These are phyloP conservation scores for Altica lythri DNA, from an alignment of 2,888 invertebrate species.

Conservation along the genomic window DNA sequence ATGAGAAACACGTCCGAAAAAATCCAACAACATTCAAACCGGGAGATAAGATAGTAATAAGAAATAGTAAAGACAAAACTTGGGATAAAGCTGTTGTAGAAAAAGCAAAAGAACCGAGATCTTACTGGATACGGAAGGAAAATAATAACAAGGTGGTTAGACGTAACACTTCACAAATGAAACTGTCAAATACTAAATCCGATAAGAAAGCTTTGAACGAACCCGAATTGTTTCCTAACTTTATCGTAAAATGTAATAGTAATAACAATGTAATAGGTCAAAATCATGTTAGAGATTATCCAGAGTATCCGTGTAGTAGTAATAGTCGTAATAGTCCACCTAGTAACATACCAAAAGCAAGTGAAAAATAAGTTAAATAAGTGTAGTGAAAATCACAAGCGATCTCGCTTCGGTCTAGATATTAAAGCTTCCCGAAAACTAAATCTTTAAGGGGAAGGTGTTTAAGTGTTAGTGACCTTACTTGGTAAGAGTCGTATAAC, in stretches of 20 bases:
- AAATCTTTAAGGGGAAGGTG: background rate
- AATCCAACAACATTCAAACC: constrained; percentile 9
- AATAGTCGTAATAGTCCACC: background rate
- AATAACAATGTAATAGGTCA: no score
- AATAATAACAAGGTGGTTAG: background rate
- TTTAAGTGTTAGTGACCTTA: no score
- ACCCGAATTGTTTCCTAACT: background rate
- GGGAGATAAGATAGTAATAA: constrained; percentile 32
- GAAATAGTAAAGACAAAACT: constrained; percentile 26
- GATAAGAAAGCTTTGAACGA: background rate
- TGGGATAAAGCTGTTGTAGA: constrained; percentile 35
- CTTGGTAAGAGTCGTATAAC: no score
- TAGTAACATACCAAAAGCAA: no score
- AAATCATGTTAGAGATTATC: background rate
- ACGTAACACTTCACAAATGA: background rate
- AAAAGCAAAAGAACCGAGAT: constrained; percentile 5
- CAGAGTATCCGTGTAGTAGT: background rate
- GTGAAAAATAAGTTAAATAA: no score
- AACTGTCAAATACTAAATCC: background rate
- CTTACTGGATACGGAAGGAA: background rate
- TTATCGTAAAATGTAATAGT: background rate
- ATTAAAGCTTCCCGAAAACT: background rate
- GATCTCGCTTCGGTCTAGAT: background rate
- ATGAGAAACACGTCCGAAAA: constrained; percentile 9
- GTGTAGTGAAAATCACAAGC: background rate